Base-by-base conservation (phyloP, 2,797 vertebrate genomes). In the Mycteria americana region DNA sequence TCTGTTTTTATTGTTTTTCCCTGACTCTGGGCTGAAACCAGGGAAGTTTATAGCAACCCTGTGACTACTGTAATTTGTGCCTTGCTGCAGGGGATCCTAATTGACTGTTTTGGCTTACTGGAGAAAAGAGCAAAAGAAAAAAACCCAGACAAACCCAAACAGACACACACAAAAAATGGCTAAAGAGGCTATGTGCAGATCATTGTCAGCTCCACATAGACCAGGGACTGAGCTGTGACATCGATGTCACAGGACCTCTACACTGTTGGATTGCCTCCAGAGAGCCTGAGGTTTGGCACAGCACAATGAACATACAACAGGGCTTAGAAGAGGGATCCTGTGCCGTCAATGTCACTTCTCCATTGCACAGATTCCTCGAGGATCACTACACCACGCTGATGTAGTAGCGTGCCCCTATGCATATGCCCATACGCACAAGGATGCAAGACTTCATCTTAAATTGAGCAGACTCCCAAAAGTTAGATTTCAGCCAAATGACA, bases 371-470 rank as follows among this genome's bases (percentile, higher is more conserved):
- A 50, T 12, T 64, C 79, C 82, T 84, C 48, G 11, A 41, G 59
- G 60, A 39, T 63, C 59, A 4, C 43, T 4, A 2, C 67, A 5
- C 17, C 84, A 5, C 17, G 2, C 63, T 8, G 70, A 53, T 6
- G 54, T 0, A 62, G 81, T 59, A 0, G 7, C 0, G 13, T 7
- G 12, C 21, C 43, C 53, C 6, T 5, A 3, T 1, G 4, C 28
- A 13, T 6, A 5, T 1, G 15, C 24, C 37, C 24, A 4, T 3
- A 5, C 1, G 13, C 24, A 2, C 60, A 23, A 5, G 10, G 51
- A 10, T 5, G 24, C 25, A 4, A 18, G 16, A 37, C 13, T 24
- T 27, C 7, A 18, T 9, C 21, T 60, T 4, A 16, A 80, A 48
- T 4, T 1, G 7, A 48, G 54, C 39, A 5, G 27, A 4, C 28